Evolutionary conservation across 1,140 invertebrate genomes (phyloP).

Genomic region (Magallana gigas): DNA sequence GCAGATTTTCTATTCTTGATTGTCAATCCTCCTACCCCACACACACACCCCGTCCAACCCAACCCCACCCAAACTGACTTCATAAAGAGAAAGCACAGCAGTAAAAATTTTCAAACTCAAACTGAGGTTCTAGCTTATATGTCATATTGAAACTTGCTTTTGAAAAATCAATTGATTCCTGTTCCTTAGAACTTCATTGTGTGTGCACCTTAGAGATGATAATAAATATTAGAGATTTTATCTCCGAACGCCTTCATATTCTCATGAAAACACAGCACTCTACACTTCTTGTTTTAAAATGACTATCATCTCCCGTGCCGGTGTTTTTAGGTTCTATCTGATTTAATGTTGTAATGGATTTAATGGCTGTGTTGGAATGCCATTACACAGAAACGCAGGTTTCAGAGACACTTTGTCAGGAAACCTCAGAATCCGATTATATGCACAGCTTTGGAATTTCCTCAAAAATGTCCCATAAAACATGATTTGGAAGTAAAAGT

Average conservation of each 20-base stretch:
- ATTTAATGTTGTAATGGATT: neutral
- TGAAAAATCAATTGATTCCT: no score
- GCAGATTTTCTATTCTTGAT: no score
- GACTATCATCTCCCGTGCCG: neutral
- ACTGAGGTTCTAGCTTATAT: no score
- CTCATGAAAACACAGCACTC: neutral
- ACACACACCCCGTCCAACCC: no score
- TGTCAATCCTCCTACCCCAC: no score
- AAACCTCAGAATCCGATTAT: neutral
- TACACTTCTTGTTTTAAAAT: neutral
- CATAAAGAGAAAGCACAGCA: no score
- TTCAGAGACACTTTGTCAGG: constrained; percentile 7
- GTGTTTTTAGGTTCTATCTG: neutral
- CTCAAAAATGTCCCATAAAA: constrained; percentile 15
- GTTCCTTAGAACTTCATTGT: no score
- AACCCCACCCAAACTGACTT: no score
- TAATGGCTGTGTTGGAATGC: neutral
- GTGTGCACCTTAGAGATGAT: no score
- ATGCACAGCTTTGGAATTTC: neutral
- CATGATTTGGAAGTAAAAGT: neutral
- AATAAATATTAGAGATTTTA: neutral
- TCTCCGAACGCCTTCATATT: neutral
- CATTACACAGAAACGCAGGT: constrained; percentile 8
- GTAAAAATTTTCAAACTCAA: no score
- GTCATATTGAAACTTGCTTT: no score